A percentile compares a stretch with the other conserved stretches of the same genome.
These are phyloP conservation scores for Lamellibrachia columna DNA, from an alignment of 2,888 invertebrate genomes.

Conservation along the genomic window DNA sequence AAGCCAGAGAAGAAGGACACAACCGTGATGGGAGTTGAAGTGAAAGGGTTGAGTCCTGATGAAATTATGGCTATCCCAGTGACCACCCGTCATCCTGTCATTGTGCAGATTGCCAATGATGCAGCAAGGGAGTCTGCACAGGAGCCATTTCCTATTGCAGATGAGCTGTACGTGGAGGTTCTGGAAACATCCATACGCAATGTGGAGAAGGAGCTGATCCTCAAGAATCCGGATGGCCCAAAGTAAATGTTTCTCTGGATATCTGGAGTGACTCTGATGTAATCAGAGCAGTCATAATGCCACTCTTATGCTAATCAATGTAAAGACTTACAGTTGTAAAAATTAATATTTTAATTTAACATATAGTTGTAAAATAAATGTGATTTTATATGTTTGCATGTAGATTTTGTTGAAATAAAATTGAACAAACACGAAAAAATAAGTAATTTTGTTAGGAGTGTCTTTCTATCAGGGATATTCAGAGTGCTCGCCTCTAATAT, in stretches of 20 bases:
- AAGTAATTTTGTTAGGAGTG: no score
- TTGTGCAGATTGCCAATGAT: constrained; percentile 36
- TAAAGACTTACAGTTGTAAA: neutral
- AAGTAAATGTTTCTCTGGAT: constrained; percentile 49
- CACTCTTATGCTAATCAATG: neutral
- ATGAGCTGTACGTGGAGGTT: constrained; percentile 58
- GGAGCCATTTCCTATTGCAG: constrained; percentile 27
- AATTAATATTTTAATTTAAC: neutral
- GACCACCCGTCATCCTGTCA: neutral
- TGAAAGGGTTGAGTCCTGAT: constrained; percentile 18
- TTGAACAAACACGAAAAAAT: no score
- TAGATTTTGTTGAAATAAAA: no score
- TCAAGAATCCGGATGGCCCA: constrained; percentile 54
- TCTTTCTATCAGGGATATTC: no score
- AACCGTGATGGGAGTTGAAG: constrained; percentile 8
- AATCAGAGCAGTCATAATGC: no score
- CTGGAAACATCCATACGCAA: constrained; percentile 58
- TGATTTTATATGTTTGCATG: no score
- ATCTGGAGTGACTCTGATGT: neutral
- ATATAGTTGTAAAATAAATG: neutral
- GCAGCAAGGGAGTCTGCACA: constrained; percentile 50
- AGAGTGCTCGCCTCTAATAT: neutral
- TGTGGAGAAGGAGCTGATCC: constrained; percentile 55
- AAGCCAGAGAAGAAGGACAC: constrained; percentile 19
- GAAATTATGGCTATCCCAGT: neutral